These are phyloP conservation scores for Xestobium rufovillosum DNA, from an alignment of 2,888 invertebrate genomes.

Conservation along the genomic window DNA sequence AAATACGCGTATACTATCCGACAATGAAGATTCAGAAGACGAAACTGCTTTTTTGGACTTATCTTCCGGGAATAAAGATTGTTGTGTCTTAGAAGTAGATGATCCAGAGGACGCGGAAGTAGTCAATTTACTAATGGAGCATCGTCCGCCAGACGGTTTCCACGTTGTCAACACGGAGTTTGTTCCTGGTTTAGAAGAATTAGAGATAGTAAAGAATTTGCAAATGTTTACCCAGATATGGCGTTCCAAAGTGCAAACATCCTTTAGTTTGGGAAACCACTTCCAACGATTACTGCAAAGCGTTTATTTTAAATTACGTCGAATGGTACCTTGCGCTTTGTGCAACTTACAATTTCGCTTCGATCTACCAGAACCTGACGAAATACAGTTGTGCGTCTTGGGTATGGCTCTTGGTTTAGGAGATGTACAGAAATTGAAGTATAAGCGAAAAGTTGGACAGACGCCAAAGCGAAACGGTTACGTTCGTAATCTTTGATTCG, in stretches of 20 bases:
- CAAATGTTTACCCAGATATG: slow-evolving; percentile 85
- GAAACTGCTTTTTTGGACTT: slow-evolving; percentile 62
- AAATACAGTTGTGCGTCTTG: slow-evolving; percentile 51
- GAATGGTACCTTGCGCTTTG: slow-evolving; percentile 81
- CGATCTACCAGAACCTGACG: slow-evolving; percentile 79
- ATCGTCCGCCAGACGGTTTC: slow-evolving; percentile 66
- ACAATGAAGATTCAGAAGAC: slow-evolving; percentile 61
- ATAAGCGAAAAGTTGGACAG: slow-evolving; percentile 41
- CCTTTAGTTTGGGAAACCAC: slow-evolving; percentile 44
- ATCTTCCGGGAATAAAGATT: slow-evolving; percentile 67
- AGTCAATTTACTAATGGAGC: slow-evolving; percentile 65
- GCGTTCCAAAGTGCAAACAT: slow-evolving; percentile 53
- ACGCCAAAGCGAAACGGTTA: slow-evolving; percentile 37
- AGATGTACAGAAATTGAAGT: slow-evolving; percentile 50
- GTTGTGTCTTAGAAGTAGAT: slow-evolving; percentile 66
- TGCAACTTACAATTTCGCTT: slow-evolving; percentile 74
- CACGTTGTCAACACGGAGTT: slow-evolving; percentile 72
- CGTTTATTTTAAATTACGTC: slow-evolving; percentile 81
- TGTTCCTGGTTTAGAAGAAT: slow-evolving; percentile 62
- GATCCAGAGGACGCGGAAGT: slow-evolving; percentile 77
- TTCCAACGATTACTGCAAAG: slow-evolving; percentile 59
- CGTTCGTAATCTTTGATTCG: neutral
- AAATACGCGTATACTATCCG: slow-evolving; percentile 43
- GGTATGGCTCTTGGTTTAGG: slow-evolving; percentile 76
- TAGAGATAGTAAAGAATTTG: slow-evolving; percentile 60